Evolutionary conservation across 1,140 invertebrate genomes (phyloP).

Genomic region (Odontomachus brunneus): DNA sequence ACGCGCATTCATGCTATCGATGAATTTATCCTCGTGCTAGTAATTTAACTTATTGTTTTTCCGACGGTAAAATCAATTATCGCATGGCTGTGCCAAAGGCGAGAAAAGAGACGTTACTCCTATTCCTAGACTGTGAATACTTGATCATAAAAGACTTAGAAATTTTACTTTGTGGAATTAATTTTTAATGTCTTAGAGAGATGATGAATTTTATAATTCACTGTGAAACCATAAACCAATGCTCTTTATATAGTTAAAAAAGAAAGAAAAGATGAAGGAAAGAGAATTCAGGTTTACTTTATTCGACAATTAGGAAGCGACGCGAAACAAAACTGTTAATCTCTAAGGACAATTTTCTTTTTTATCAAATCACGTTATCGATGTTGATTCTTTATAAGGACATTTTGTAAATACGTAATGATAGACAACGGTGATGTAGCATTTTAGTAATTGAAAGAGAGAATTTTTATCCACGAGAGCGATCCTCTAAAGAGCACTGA

Average conservation of each 20-base stretch:
- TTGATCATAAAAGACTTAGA: conserved; percentile 69
- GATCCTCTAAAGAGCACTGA: conserved; percentile 45
- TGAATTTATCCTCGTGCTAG: conserved; percentile 81
- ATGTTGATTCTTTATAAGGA: conserved; percentile 76
- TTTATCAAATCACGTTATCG: conserved; percentile 71
- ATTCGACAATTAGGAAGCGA: conserved; percentile 39
- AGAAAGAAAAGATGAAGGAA: conserved; percentile 21
- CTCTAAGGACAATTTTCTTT: conserved; percentile 62
- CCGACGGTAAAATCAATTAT: conserved; percentile 74
- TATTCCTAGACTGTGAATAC: conserved; percentile 76
- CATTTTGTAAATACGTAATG: conserved; percentile 72
- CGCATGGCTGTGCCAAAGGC: conserved; percentile 83
- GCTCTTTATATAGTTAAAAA: conserved; percentile 57
- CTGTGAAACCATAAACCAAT: conserved; percentile 61
- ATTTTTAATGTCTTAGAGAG: conserved; percentile 62
- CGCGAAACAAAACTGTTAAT: conserved; percentile 34
- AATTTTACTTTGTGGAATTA: conserved; percentile 71
- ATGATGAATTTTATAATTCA: conserved; percentile 69
- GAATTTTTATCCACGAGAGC: conserved; percentile 61
- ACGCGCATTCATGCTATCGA: conserved; percentile 71
- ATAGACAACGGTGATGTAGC: conserved; percentile 70
- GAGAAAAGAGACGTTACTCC: conserved; percentile 72
- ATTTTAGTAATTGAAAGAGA: conserved; percentile 67
- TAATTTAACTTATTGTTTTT: conserved; percentile 83
- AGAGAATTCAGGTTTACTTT: conserved; percentile 47